Conservation (phyloP, 2,113 vertebrate genomes). For the Aegithalos caudatus region DNA sequence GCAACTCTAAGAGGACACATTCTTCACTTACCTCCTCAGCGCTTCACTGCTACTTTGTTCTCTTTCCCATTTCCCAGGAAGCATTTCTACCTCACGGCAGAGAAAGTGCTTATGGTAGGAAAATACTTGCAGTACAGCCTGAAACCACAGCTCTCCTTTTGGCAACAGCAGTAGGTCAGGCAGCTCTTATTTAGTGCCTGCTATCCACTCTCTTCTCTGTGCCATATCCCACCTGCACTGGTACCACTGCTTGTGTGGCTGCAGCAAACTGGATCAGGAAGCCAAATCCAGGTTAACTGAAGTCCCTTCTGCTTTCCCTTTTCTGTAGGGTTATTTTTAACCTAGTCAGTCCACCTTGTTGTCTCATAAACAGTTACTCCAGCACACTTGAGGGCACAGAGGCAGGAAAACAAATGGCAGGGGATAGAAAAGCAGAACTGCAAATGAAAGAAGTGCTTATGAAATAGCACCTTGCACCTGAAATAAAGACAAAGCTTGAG, state of each 20-base stretch:
- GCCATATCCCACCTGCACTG: background rate
- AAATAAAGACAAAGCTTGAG: background rate
- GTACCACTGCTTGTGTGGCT: background rate
- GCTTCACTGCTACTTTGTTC: background rate
- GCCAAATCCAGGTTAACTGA: background rate
- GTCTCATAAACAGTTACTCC: slow-evolving; percentile 36
- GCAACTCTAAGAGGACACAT: background rate
- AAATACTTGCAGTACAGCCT: background rate
- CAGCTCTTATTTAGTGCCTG: background rate
- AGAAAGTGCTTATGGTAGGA: background rate
- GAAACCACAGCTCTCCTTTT: background rate
- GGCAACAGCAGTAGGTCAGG: background rate
- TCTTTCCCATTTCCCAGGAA: background rate
- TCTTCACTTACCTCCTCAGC: background rate
- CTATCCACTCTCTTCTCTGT: background rate
- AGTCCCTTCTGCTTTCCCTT: slow-evolving; percentile 2
- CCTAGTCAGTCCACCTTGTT: slow-evolving; percentile 40
- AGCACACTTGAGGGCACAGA: background rate
- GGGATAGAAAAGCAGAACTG: background rate
- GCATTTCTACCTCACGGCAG: background rate
- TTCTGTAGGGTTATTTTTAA: slow-evolving; percentile 48
- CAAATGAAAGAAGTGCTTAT: background rate
- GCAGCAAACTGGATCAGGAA: background rate
- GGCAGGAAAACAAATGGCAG: background rate
- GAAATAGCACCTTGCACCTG: background rate